A percentile compares a stretch with the other conserved stretches of the same genome.
Evolutionary conservation across 1,140 invertebrate genomes (phyloP).

Genomic region (Nomia melanderi): DNA sequence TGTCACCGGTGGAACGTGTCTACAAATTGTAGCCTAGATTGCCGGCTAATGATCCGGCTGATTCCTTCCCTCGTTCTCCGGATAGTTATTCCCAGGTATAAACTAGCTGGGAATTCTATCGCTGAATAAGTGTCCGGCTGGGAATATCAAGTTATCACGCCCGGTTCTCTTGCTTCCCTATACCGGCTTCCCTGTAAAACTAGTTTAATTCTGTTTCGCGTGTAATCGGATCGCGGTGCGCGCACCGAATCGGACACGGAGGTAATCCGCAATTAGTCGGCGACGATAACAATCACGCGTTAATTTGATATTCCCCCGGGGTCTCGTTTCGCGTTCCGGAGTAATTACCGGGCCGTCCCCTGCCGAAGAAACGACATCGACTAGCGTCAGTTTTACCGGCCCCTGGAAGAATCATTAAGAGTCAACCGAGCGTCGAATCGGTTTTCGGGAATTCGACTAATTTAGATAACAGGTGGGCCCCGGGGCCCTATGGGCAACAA

Average conservation of each 20-base stretch:
- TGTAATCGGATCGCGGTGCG: too few relatives aligned
- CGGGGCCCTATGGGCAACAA: neutral
- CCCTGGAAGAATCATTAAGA: neutral
- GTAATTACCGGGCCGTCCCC: neutral
- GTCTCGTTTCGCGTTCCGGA: neutral
- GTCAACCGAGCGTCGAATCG: neutral
- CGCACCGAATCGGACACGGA: too few relatives aligned
- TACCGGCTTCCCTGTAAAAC: too few relatives aligned
- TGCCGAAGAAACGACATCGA: neutral
- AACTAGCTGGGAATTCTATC: neutral
- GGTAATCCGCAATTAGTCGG: too few relatives aligned
- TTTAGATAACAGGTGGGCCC: slow-evolving; percentile 2
- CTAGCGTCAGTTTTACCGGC: neutral
- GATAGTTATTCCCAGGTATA: neutral
- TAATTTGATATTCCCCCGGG: too few relatives aligned
- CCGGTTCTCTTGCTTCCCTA: neutral
- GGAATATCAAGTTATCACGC: neutral
- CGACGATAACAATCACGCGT: too few relatives aligned
- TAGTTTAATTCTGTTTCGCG: too few relatives aligned
- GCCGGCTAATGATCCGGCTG: neutral
- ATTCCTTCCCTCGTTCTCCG: neutral
- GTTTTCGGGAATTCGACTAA: neutral
- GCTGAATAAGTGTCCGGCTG: neutral
- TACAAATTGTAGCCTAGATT: slow-evolving; percentile 13
- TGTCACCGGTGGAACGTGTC: neutral